These are phyloP conservation scores for Eristalinus sepulchralis DNA, from an alignment of 2,888 invertebrate genomes.

Conservation along the genomic window DNA sequence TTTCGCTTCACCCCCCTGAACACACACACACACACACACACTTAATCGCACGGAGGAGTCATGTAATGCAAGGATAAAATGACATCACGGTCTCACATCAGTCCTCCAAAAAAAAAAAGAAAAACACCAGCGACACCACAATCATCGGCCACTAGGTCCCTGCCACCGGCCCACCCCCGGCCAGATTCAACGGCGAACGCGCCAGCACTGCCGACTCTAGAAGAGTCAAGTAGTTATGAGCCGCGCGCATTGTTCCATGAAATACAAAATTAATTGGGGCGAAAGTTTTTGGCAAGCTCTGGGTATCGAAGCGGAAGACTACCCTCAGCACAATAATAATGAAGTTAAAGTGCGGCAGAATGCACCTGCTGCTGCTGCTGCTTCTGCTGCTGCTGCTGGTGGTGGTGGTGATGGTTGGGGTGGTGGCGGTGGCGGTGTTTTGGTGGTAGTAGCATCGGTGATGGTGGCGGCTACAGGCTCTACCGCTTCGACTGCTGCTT, in stretches of 20 bases:
- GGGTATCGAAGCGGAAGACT: constrained; percentile 63
- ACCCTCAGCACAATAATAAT: constrained; percentile 62
- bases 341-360: constrained; percentile 64
- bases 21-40: too few relatives aligned
- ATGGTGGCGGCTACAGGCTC: neutral
- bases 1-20: neutral
- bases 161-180: constrained; percentile 11
- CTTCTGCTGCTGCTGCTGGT: neutral
- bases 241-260: constrained; percentile 65
- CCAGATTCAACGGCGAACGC: neutral
- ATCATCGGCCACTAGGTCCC: constrained; percentile 46
- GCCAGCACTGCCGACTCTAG: constrained; percentile 16
- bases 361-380: constrained; percentile 46
- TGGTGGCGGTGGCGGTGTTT: neutral
- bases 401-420: too few relatives aligned
- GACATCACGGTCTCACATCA: constrained; percentile 29
- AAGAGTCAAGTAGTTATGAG: constrained; percentile 62
- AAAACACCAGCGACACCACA: constrained; percentile 42
- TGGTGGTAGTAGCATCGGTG: too few relatives aligned
- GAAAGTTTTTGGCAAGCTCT: constrained; percentile 65
- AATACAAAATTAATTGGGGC: constrained; percentile 68
- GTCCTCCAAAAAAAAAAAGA: neutral
- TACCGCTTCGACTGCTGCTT: constrained; percentile 16
- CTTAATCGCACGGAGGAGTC: too few relatives aligned
- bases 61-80: constrained; percentile 53